Percentiles rank a stretch among this genome's conserved stretches.
Evolutionary conservation across 2,113 vertebrate species (phyloP).

Genomic region (Dipodomys stephensi): DNA sequence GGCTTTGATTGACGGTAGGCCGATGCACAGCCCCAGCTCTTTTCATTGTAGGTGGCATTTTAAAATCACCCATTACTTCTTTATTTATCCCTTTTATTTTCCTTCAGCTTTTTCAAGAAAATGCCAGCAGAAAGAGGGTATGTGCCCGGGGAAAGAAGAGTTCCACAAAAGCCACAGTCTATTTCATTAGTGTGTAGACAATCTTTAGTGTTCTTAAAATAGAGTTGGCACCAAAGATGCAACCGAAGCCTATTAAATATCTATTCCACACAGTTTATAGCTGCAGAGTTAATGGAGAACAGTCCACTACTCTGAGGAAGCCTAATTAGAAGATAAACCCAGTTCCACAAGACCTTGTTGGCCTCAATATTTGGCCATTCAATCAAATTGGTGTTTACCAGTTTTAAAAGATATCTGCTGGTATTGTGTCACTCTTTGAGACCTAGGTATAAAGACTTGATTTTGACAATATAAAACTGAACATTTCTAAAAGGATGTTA

Average conservation of each 20-base stretch:
- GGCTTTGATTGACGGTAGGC: too few relatives aligned
- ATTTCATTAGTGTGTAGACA: neutral
- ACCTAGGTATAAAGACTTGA: neutral
- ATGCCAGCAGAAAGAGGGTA: neutral
- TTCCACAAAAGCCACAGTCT: neutral
- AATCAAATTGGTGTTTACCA: neutral
- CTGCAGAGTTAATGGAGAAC: neutral
- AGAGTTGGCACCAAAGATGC: neutral
- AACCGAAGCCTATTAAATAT: neutral
- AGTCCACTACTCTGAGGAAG: neutral
- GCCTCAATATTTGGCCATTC: neutral
- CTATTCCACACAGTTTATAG: neutral
- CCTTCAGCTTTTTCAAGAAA: neutral
- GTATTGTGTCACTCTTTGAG: neutral
- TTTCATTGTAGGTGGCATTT: neutral
- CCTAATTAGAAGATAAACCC: neutral
- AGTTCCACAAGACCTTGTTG: neutral
- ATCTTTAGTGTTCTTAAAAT: neutral
- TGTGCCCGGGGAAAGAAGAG: neutral
- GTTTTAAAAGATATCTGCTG: neutral
- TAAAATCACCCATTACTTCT: neutral
- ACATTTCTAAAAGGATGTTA: slow-evolving; percentile 25
- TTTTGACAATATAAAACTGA: slow-evolving; percentile 10
- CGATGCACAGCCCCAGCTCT: too few relatives aligned
- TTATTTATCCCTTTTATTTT: neutral